Evolutionary conservation across 2,797 vertebrate species (phyloP), one percentile per base, ranked within the genome.

Genomic region (Rhinophrynus dorsalis): DNA sequence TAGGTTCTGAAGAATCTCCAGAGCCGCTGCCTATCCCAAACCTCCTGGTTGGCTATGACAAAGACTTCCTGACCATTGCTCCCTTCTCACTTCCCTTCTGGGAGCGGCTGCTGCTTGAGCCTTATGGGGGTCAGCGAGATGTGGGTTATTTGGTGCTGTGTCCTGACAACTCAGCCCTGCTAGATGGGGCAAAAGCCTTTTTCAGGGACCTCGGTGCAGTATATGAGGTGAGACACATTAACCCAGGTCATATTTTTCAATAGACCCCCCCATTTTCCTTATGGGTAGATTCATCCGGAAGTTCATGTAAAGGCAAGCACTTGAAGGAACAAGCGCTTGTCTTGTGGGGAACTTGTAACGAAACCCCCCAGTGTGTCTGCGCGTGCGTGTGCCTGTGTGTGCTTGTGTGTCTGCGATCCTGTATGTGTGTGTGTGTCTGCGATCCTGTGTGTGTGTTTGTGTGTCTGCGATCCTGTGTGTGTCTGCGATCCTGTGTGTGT

Each of bases 131-230:
- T 30, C 96, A 94, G 80, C 91, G 94, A 65, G 96, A 99, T 57
- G 93, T 95, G 20, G 96, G 95, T 18, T 98, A 96, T 77, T 88
- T 99, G 70, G 97, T 98, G 77, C 88, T 99, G 77, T 99, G 97
- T 83, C 97, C 97, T 26, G 94, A 94, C 83, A 97, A 95, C 21
- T 91, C 93, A 75, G 89, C 93, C 80, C 88, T 99, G 81, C 87
- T 98, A 83, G 84, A 94, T 9, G 94, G 95, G 79, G 94, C 96
- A 78, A 90, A 86, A 81, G 84, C 91, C 82, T 99, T 98, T 88
- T 97, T 99, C 88, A 94, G 93, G 90, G 96, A 99, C 88, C 93
- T 99, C 80, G 96, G 96, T 12, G 88, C 96, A 59, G 97, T 98
- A 50, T 99, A 98, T 0, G 97, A 99, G 96, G 97, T 98, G 58